Evolutionary conservation across 2,797 vertebrate genomes (phyloP), one percentile per base, ranked within the genome.

Genomic region (Aphelocoma californica): DNA sequence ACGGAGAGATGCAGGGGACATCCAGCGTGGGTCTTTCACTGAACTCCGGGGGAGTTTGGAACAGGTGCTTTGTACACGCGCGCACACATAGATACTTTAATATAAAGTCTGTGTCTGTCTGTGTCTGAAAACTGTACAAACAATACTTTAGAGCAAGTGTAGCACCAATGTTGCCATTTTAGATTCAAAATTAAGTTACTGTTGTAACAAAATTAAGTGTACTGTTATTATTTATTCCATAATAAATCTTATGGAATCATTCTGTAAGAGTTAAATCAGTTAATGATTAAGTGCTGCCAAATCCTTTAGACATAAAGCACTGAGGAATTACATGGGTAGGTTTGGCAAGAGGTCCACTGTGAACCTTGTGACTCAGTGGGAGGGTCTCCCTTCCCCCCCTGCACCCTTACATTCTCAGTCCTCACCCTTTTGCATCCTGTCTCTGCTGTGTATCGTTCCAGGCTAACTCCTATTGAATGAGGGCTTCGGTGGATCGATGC

Each of bases 41-140:
- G 12, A 38, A 5, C 67, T 26, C 24, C 0, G 1, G 11, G 40
- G 12, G 6, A 29, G 14, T 14, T 42, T 20, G 16, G 2, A 5
- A 15, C 16, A 21, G 28, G 14, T 15, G 21, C 17, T 58, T 29
- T 66, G 25, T 25, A 45, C 18, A 2, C 2, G 7, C 2, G 2
- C 26, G 44, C 23, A 21, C 25, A 36, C 32, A 31, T 2, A 12
- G 14, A 7, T 20, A 20, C 12, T 8, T 29, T 6, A 31, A 48
- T 36, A 32, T 13, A 5, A 42, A 42, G 12, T 53, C 19, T 18
- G 34, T 24, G 23, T 16, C 15, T 18, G 28, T 23, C 44, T 42
- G 26, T 18, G 29, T 23, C 44, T 42, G 32, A 36, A 23, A 64
- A 28, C 28, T 34, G 6, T 24, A 47, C 12, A 47, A 47, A 24